Percentiles rank a stretch among this genome's conserved stretches.
Conservation (phyloP, 2,113 vertebrate genomes). For the Otocyon megalotis region DNA sequence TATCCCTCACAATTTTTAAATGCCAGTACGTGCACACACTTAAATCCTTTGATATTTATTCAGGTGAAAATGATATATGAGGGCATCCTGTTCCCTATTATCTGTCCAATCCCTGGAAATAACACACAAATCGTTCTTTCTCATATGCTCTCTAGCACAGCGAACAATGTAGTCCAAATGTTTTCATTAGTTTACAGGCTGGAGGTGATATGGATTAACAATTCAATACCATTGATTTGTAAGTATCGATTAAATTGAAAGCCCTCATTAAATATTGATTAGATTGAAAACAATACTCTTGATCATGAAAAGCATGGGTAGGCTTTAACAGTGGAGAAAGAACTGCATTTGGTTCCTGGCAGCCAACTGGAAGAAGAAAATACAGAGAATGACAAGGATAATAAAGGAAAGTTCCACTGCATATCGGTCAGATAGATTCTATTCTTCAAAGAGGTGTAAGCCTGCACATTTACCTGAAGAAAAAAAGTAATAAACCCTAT, state of each 20-base stretch:
- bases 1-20: background rate
- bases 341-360: background rate
- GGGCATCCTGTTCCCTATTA: background rate
- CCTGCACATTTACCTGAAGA: background rate
- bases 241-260: background rate
- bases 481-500: background rate
- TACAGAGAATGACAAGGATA: background rate
- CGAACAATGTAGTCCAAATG: background rate
- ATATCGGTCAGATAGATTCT: background rate
- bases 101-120: background rate
- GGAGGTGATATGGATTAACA: background rate
- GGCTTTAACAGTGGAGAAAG: background rate
- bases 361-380: background rate
- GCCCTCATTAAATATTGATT: background rate
- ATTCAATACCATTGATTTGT: background rate
- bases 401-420: background rate
- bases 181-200: background rate
- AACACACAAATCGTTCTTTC: background rate
- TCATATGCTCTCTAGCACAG: background rate
- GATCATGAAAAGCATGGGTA: background rate
- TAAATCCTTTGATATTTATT: background rate
- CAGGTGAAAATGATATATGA: background rate
- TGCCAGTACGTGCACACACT: background rate
- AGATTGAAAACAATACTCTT: background rate
- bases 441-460: background rate